These are phyloP conservation scores for Aurelia aurita DNA, from an alignment of 30 jellyfish, hydroid and myxozoan species.

Conservation along the genomic window DNA sequence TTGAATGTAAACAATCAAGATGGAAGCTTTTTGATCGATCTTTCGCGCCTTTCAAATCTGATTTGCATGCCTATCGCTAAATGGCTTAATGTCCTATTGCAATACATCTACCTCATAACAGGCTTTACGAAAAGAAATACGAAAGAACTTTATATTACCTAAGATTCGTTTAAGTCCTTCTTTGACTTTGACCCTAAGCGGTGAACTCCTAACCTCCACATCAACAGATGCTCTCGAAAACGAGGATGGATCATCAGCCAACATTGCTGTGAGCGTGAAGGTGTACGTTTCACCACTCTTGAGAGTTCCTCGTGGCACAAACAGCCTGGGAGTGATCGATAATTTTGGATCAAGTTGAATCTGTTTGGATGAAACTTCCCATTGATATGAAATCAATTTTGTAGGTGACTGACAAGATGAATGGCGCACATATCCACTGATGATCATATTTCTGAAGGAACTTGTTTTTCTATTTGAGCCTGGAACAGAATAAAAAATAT, in stretches of 20 bases:
- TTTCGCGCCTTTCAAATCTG: background rate
- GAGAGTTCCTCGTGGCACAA: constrained; percentile 71
- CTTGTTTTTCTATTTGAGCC: constrained; percentile 35
- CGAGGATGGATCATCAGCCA: constrained; percentile 40
- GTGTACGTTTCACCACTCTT: constrained; percentile 63
- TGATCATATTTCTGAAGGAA: constrained; percentile 21
- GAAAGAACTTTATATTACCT: constrained; percentile 8
- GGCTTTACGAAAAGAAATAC: background rate
- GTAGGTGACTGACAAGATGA: constrained; percentile 59
- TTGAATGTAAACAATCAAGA: background rate
- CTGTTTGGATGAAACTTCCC: constrained; percentile 73
- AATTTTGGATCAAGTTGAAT: constrained; percentile 45
- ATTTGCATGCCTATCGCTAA: too few relatives aligned
- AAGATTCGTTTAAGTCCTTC: constrained; percentile 70
- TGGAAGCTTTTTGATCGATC: background rate
- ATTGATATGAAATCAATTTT: constrained; percentile 36
- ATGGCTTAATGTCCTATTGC: too few relatives aligned
- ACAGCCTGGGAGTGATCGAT: constrained; percentile 56
- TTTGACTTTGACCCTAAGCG: constrained; percentile 48
- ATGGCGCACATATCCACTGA: constrained; percentile 54
- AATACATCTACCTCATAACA: too few relatives aligned
- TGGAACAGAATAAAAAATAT: background rate
- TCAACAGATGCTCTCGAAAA: constrained; percentile 66
- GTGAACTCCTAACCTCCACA: constrained; percentile 53
- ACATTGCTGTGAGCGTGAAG: constrained; percentile 60